Evolutionary conservation across 2,888 invertebrate species (phyloP).

Genomic region (Hoplodrina ambigua): DNA sequence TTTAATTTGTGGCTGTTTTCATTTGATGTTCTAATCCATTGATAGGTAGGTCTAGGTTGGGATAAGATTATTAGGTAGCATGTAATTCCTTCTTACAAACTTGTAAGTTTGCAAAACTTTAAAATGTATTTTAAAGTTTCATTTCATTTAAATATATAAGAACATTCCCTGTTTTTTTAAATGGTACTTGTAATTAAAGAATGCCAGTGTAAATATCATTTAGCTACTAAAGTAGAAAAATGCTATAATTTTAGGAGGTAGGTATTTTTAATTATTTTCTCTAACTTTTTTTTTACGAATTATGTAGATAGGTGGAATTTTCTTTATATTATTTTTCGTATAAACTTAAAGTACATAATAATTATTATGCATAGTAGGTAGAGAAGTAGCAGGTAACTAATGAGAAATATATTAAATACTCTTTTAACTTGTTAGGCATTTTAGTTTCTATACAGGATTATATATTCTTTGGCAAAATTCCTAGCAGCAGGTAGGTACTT

Average conservation of each 20-base stretch:
- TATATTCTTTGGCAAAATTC: not conserved
- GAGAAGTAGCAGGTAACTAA: not conserved
- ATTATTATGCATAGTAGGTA: not conserved
- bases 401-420: not conserved
- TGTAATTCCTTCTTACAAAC: not conserved
- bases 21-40: not conserved
- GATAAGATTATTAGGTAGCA: not conserved
- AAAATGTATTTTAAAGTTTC: not conserved
- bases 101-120: no score
- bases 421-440: not conserved
- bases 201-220: constrained; percentile 19
- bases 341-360: not conserved
- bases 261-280: not conserved
- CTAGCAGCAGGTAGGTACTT: not conserved
- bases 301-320: not conserved
- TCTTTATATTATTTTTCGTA: not conserved
- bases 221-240: not conserved
- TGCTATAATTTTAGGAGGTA: not conserved
- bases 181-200: not conserved
- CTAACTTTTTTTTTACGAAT: not conserved
- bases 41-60: not conserved
- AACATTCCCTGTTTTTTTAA: not conserved
- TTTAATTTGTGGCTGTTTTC: not conserved
- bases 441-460: not conserved
- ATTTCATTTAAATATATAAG: not conserved